Percentiles rank a stretch among this genome's conserved stretches.
Evolutionary conservation across 2,797 vertebrate species (phyloP).

Genomic region (Sebastes miniatus): DNA sequence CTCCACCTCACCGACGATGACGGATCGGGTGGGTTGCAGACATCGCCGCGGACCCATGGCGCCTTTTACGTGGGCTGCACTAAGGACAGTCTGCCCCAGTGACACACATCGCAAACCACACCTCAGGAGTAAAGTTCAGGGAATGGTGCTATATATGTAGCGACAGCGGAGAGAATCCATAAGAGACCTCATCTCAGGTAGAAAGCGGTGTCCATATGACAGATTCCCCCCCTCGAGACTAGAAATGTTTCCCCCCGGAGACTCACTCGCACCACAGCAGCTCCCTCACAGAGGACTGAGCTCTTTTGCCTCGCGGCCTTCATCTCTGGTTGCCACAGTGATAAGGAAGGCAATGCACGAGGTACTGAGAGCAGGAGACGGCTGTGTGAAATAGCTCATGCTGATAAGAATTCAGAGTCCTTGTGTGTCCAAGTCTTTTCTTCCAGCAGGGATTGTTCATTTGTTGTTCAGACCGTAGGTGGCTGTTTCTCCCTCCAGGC

Average conservation of each 20-base stretch:
- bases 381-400: slow-evolving; percentile 1
- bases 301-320: slow-evolving; percentile 7
- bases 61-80: too few species aligned
- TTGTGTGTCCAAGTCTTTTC: slow-evolving; percentile 13
- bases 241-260: slow-evolving; percentile 7
- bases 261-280: slow-evolving; percentile 3
- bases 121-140: neutral
- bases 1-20: too few species aligned
- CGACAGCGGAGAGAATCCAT: neutral
- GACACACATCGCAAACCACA: neutral
- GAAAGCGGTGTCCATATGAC: slow-evolving; percentile 29
- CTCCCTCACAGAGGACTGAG: slow-evolving; percentile 20
- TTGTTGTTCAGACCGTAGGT: slow-evolving; percentile 32
- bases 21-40: too few species aligned
- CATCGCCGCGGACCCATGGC: too few species aligned
- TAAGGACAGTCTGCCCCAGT: too few species aligned
- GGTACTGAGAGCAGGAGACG: slow-evolving; percentile 18
- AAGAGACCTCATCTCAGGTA: slow-evolving; percentile 21
- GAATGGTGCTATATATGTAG: neutral
- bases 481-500: slow-evolving; percentile 40
- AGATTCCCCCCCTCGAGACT: slow-evolving; percentile 10
- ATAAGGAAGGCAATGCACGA: slow-evolving; percentile 31
- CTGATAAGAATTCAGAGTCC: slow-evolving; percentile 21
- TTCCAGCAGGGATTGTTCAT: slow-evolving; percentile 21
- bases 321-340: slow-evolving; percentile 50